phyloP scores from a whole-genome alignment of 2,113 vertebrate genomes.

The Drymodes brunneopygia region DNA sequence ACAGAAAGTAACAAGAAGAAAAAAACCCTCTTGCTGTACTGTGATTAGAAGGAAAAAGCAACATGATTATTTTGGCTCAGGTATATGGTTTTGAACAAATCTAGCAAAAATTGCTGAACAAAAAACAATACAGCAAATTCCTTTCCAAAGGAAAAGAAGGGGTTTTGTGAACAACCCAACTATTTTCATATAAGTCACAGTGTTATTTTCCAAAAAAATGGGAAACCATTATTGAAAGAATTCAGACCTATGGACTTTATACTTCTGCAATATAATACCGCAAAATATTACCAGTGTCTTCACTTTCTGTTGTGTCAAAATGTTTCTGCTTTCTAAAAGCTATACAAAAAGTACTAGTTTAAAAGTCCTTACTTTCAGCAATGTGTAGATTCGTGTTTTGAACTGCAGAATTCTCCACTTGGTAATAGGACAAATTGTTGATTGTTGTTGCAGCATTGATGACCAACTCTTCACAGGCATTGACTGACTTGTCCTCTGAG shows the following conservation, averaged over 20 bases:
- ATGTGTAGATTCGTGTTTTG: constrained; percentile 72
- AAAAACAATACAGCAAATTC: not conserved
- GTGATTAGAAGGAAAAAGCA: not conserved
- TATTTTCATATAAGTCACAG: not conserved
- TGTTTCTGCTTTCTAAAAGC: not conserved
- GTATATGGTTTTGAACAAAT: not conserved
- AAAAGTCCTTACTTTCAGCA: constrained; percentile 79
- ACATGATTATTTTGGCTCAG: not conserved
- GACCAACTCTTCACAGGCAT: constrained; percentile 85
- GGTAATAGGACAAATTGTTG: constrained; percentile 94
- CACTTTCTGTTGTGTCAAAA: not conserved
- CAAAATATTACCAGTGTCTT: not conserved
- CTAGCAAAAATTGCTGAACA: not conserved
- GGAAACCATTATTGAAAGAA: not conserved
- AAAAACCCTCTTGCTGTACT: not conserved
- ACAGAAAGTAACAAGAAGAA: not conserved
- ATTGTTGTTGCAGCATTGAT: constrained; percentile 83
- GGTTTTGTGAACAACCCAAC: not conserved
- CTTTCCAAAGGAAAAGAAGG: not conserved
- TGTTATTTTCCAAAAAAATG: not conserved
- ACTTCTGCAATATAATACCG: not conserved
- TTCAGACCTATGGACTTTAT: not conserved
- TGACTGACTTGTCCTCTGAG: constrained; percentile 80
- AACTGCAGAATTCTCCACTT: constrained; percentile 75
- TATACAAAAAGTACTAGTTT: not conserved